Conservation (phyloP, 2,113 vertebrate species). For the Verasper variegatus region DNA sequence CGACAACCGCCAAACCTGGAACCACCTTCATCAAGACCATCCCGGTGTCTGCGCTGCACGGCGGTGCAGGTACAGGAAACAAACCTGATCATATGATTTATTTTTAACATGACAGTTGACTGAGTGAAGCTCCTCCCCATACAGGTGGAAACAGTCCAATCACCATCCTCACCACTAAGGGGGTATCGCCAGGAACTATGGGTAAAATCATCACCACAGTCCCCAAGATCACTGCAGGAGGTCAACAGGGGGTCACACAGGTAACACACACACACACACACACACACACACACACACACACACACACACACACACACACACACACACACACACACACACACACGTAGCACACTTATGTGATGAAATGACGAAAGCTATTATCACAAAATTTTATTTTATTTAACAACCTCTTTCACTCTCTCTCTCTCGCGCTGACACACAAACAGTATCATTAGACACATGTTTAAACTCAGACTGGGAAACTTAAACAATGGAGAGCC, state of each 20-base stretch:
- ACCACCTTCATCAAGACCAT: conserved; percentile 92
- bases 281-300: not conserved
- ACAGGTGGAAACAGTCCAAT: conserved; percentile 84
- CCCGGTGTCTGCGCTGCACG: conserved; percentile 89
- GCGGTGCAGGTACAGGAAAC: conserved; percentile 80
- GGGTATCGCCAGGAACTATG: conserved; percentile 84
- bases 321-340: not conserved
- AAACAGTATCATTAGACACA: no score
- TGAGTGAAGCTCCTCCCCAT: conserved; percentile 15
- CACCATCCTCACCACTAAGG: conserved; percentile 88
- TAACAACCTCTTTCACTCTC: not conserved
- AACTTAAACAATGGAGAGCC: no score
- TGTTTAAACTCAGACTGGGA: no score
- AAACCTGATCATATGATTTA: not conserved
- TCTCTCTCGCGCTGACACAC: conserved; percentile 72
- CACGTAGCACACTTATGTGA: not conserved
- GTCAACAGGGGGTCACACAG: conserved; percentile 89
- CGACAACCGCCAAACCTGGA: conserved; percentile 78
- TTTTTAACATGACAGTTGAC: not conserved
- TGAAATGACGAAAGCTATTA: no score
- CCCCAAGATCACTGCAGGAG: conserved; percentile 83
- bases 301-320: not conserved
- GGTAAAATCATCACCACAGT: conserved; percentile 88
- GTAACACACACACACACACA: conserved; percentile 56
- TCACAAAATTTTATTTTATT: no score